These are phyloP conservation scores for Netta rufina DNA, from an alignment of 2,797 vertebrate species.

Conservation along the genomic window DNA sequence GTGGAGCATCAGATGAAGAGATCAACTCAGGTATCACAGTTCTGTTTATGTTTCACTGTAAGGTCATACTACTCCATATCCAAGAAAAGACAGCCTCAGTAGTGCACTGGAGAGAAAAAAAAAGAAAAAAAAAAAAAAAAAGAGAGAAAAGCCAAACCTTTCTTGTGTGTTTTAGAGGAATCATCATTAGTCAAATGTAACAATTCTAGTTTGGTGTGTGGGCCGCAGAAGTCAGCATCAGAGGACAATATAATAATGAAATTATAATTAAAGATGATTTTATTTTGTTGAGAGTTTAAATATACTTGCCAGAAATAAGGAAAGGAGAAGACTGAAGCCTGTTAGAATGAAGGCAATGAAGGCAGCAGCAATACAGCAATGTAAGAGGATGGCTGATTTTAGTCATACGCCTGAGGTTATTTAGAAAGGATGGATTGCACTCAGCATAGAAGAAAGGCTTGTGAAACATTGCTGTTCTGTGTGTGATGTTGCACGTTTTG, in stretches of 20 bases:
- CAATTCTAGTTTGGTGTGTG: not conserved
- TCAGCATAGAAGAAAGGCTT: not conserved
- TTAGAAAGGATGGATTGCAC: not conserved
- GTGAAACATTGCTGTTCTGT: not conserved
- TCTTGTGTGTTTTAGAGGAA: not conserved
- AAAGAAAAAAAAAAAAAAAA: not conserved
- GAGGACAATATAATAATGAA: too few species aligned
- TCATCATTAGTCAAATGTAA: not conserved
- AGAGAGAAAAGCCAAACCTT: not conserved
- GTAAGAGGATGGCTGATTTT: not conserved
- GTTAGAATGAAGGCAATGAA: not conserved
- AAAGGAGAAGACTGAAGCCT: not conserved
- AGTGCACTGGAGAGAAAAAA: not conserved
- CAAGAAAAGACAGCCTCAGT: not conserved
- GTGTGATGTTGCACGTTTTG: not conserved
- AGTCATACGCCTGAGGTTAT: not conserved
- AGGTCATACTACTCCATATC: not conserved
- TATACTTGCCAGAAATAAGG: not conserved
- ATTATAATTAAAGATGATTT: not conserved
- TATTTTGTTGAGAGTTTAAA: not conserved
- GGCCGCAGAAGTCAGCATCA: not conserved
- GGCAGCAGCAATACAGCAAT: not conserved
- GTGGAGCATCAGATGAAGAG: constrained; percentile 78
- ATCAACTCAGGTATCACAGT: constrained; percentile 82
- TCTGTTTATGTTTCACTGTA: not conserved